Evolutionary conservation across 1,140 invertebrate genomes (phyloP).

Genomic region (Trichonephila clavipes): DNA sequence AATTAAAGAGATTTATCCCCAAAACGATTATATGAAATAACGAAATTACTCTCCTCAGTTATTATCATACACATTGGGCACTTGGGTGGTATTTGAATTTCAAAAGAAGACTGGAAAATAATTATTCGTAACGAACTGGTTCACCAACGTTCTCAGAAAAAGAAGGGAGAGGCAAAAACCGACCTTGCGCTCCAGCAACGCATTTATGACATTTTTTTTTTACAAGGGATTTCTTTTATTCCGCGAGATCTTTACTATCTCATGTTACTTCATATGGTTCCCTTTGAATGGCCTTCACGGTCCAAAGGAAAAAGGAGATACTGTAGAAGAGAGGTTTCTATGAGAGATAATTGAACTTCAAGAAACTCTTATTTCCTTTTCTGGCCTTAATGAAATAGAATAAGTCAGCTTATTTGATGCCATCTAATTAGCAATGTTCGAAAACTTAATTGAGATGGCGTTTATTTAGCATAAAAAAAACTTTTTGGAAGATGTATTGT

Average conservation of each 20-base stretch:
- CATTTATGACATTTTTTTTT: neutral
- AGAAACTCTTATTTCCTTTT: neutral
- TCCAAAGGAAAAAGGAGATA: neutral
- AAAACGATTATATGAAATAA: too few species aligned
- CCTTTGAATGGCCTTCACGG: constrained; percentile 14
- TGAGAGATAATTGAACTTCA: neutral
- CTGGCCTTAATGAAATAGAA: neutral
- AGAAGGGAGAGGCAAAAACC: neutral
- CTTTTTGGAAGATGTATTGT: too few species aligned
- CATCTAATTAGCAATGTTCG: too few species aligned
- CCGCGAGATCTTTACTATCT: neutral
- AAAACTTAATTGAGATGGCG: too few species aligned
- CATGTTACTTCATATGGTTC: constrained; percentile 29
- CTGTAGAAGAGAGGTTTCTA: neutral
- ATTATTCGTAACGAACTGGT: neutral
- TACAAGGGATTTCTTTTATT: neutral
- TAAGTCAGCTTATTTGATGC: too few species aligned
- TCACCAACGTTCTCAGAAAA: neutral
- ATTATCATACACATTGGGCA: too few species aligned
- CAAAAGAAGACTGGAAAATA: too few species aligned
- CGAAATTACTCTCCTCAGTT: too few species aligned
- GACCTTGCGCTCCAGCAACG: neutral
- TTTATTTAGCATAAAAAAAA: too few species aligned
- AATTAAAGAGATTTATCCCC: too few species aligned
- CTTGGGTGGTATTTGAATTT: too few species aligned